Base-by-base conservation (phyloP, 1,140 invertebrate species). In the Chlorops oryzae region DNA sequence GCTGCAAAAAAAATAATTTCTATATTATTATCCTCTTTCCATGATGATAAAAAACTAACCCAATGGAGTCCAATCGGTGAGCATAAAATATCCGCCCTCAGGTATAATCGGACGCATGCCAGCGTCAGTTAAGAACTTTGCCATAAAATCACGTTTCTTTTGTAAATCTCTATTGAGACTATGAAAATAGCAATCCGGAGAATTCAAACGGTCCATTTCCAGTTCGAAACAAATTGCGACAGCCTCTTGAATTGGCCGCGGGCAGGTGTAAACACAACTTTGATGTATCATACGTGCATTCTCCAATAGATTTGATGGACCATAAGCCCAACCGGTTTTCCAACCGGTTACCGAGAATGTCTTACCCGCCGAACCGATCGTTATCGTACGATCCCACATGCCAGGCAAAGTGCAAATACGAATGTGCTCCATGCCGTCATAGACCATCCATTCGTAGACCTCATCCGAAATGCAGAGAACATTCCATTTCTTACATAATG, bases 311-410 rank as follows among this genome's bases (percentile, higher is more conserved):
- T 83, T 74, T 5, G 80, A 78, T 2, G 92, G 90, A 3, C 89
- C 92, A 71, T 98, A 92, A 1, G 88, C 89, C 96, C 96, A 99
- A n/a, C 96, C 95, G 6, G 85, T 81, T 78, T 95, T 96, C 93
- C 92, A 96, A 3, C 96, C 96, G 5, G 96, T 99, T 4, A 94
- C 91, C 57, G 90, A 94, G 74, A 98, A 98, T 1, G 92, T 94
- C 78, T 98, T 98, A 0, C 96, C 96, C 1, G 94, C 95, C 40
- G 93, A 97, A 0, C 96, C 94, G 61, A 99, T 86, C 0, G 96
- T 98, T 18, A 99, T 86, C 0, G 96, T 99, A 46, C 96, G 80
- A 50, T 98, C 92, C 86, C 91, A 99, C 96, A 99, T 99, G 5
- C 78, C 92, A 13, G 96, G 93, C 9, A 98, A 69, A 1, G 90